phyloP scores from a whole-genome alignment of 2,797 vertebrate genomes.

The Hylomyscus alleni region DNA sequence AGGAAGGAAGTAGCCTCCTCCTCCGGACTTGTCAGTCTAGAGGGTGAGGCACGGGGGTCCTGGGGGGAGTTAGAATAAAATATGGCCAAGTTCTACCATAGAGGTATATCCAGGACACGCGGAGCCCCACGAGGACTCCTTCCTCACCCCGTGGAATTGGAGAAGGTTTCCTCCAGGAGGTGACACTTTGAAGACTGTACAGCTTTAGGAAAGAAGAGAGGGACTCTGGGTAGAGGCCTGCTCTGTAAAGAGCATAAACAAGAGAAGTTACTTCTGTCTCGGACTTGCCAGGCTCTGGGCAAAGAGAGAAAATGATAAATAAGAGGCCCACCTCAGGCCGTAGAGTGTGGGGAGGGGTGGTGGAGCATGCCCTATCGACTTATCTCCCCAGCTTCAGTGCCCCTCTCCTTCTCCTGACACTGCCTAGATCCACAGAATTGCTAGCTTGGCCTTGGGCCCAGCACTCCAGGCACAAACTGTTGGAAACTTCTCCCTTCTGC shows the following conservation, averaged over 20 bases:
- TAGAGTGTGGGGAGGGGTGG: neutral
- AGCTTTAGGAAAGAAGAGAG: neutral
- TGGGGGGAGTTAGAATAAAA: neutral
- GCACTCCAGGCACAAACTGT: neutral
- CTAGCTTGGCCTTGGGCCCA: neutral
- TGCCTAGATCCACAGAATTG: neutral
- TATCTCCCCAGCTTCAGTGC: neutral
- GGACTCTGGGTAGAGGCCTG: neutral
- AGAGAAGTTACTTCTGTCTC: neutral
- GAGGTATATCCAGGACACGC: rapidly evolving
- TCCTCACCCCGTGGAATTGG: neutral
- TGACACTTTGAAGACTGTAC: neutral
- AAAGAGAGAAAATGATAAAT: neutral
- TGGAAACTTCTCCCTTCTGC: neutral
- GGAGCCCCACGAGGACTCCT: neutral
- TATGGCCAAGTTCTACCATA: neutral
- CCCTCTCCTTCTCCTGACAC: neutral
- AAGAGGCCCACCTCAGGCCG: neutral
- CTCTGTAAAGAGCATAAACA: neutral
- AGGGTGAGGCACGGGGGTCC: neutral
- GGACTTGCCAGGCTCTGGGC: neutral
- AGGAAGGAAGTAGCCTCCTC: conserved; percentile 24
- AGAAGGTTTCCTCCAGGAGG: neutral
- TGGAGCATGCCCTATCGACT: neutral
- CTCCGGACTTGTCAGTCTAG: neutral